Conservation (phyloP, 2,888 invertebrate species). For the Synergus gifuensis region DNA sequence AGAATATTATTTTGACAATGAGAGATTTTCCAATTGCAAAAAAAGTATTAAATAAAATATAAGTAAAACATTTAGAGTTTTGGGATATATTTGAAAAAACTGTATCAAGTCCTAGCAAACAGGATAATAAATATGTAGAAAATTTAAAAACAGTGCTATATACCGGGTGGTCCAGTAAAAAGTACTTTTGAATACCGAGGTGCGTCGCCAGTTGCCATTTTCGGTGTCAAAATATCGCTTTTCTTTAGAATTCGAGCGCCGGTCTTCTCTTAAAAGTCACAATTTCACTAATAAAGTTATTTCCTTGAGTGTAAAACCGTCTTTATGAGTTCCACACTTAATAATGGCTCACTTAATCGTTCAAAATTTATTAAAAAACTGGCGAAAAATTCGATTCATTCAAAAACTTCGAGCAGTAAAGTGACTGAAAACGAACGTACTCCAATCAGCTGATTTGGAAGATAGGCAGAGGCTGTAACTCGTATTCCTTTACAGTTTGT, state of each 20-base stretch:
- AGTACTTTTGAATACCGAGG: conserved; percentile 61
- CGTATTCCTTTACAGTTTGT: neutral
- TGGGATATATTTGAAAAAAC: neutral
- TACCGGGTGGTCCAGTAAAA: conserved; percentile 67
- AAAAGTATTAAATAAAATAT: neutral
- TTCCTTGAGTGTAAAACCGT: neutral
- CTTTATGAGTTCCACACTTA: neutral
- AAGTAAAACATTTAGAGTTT: neutral
- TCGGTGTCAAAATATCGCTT: conserved; percentile 36
- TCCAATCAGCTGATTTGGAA: conserved; percentile 58
- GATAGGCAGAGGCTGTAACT: conserved; percentile 47
- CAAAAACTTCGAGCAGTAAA: conserved; percentile 32
- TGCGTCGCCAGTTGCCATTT: conserved; percentile 53
- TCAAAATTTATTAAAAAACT: neutral
- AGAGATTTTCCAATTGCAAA: neutral
- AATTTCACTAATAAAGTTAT: conserved; percentile 10
- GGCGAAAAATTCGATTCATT: conserved; percentile 19
- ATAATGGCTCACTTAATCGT: neutral
- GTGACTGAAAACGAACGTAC: conserved; percentile 28
- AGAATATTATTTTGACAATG: too few relatives aligned
- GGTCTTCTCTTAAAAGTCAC: neutral
- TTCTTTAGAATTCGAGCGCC: neutral
- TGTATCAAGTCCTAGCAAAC: neutral
- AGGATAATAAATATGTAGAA: neutral
- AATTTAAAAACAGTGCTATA: conserved; percentile 33